Base-by-base conservation (phyloP, 2,888 invertebrate genomes). In the Nysson spinosus region DNA sequence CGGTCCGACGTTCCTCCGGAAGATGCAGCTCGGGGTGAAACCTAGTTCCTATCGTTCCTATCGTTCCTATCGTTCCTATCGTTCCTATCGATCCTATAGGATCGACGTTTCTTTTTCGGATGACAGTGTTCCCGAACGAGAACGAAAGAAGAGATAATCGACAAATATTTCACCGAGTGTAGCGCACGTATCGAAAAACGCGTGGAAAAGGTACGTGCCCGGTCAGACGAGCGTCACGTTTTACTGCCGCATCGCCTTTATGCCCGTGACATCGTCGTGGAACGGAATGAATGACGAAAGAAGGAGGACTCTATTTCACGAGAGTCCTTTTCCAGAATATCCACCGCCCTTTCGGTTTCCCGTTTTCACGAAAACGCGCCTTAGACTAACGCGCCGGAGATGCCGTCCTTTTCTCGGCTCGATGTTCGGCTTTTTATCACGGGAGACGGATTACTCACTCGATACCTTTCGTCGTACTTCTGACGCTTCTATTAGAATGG, bases 161-260 rank as follows among this genome's bases (percentile, higher is more conserved):
- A 30, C 6, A 30, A 7, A 30, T 1, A 34, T 34, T 14, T 4
- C n/a, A 32, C 32, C 16, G 46, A 11, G 16, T 16, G 3, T 9
- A 24, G 26, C 24, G 14, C 12, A 26, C 16, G 9, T 17, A 3
- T 20, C 9, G 6, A 32, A 14, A 4, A 4, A n/a, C 9, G 39
- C 6, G 34, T 17, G 30, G 16, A 55, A 6, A n/a, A 2, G 11
- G 12, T 39, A 20, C 26, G 12, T 26, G 7, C 32, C 19, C 14
- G 24, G 6, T 28, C 39, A 26, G 20, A 4, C 22, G 49, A 77
- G 69, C 61, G 72, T 75, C 70, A 62, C 75, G 66, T 77, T 77
- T 77, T 75, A 72, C 70, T 64, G 58, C 69, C 40, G 64, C 58
- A 62, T 68, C 72, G 75, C 66, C 75, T 75, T 66, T 69, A 75